These are phyloP conservation scores for Aplochiton taeniatus DNA, from an alignment of 2,797 vertebrate genomes.

Conservation along the genomic window DNA sequence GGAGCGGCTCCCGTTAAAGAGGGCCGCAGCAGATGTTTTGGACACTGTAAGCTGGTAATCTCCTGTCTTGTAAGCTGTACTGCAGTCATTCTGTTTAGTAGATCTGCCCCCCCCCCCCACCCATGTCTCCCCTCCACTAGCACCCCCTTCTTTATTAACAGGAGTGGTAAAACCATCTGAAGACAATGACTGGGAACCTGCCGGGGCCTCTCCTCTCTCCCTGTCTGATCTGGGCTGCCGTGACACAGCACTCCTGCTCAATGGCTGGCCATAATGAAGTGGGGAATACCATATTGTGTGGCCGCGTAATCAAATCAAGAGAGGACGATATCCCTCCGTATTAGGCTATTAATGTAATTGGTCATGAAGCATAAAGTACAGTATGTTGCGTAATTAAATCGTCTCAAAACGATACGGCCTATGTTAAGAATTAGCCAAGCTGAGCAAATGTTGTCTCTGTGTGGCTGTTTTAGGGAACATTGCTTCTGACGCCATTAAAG, in stretches of 20 bases:
- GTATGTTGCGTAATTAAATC: slow-evolving; percentile 99
- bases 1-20: slow-evolving; percentile 82
- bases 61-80: slow-evolving; percentile 86
- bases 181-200: slow-evolving; percentile 88
- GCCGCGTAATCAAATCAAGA: slow-evolving; percentile 99
- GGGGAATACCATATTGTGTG: slow-evolving; percentile 99
- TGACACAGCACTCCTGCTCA: slow-evolving; percentile 91
- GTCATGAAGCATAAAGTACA: slow-evolving; percentile 99
- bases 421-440: slow-evolving; percentile 99
- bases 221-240: slow-evolving; percentile 77
- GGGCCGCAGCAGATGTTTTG: slow-evolving; percentile 92
- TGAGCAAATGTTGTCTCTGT: slow-evolving; percentile 99
- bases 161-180: slow-evolving; percentile 93
- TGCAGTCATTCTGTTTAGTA: slow-evolving; percentile 92
- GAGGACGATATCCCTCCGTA: slow-evolving; percentile 99
- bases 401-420: slow-evolving; percentile 99
- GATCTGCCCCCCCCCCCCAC: slow-evolving; percentile 73
- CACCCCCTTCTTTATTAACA: slow-evolving; percentile 86
- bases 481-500: slow-evolving; percentile 93
- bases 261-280: slow-evolving; percentile 99
- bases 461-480: slow-evolving; percentile 99
- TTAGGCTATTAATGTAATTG: slow-evolving; percentile 99
- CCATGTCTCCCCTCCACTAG: too few relatives aligned
- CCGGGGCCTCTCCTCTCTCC: slow-evolving; percentile 75
- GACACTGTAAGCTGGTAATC: slow-evolving; percentile 93